Conservation (phyloP, 2,888 invertebrate genomes). For the Mesoligia furuncula region DNA sequence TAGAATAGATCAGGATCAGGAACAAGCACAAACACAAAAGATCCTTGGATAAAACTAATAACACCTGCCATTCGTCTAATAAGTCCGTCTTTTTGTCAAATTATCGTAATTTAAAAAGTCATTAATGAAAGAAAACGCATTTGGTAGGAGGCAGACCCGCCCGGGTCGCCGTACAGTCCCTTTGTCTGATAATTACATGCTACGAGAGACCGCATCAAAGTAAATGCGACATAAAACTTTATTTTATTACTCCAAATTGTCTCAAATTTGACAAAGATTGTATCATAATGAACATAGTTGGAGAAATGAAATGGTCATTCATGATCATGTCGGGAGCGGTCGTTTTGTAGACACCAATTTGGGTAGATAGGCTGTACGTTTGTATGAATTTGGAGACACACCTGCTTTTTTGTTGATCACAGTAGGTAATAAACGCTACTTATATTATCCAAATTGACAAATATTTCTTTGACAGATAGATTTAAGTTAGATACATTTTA, state of each 20-base stretch:
- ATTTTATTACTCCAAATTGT: conserved; percentile 89
- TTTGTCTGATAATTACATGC: conserved; percentile 83
- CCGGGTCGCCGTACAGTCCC: conserved; percentile 64
- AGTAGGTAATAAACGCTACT: neutral
- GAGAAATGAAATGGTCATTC: conserved; percentile 76
- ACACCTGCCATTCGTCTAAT: conserved; percentile 60
- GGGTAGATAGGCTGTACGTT: neutral
- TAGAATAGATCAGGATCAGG: too few species aligned
- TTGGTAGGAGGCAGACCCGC: conserved; percentile 64
- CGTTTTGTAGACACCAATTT: conserved; percentile 32
- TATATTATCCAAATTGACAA: conserved; percentile 7
- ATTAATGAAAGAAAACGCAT: conserved; percentile 65
- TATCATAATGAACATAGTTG: conserved; percentile 83
- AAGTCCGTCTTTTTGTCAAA: conserved; percentile 65
- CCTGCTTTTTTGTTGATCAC: conserved; percentile 34
- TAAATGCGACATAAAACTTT: conserved; percentile 89
- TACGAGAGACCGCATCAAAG: conserved; percentile 83
- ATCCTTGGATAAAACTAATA: conserved; percentile 49
- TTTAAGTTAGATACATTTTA: neutral
- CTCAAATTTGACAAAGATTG: conserved; percentile 88
- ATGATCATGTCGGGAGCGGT: conserved; percentile 32
- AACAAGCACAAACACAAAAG: neutral
- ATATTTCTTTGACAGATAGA: neutral
- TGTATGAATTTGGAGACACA: conserved; percentile 29
- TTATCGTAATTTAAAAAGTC: conserved; percentile 73